Conservation (phyloP, 1,140 invertebrate species). For the Aethina tumida region DNA sequence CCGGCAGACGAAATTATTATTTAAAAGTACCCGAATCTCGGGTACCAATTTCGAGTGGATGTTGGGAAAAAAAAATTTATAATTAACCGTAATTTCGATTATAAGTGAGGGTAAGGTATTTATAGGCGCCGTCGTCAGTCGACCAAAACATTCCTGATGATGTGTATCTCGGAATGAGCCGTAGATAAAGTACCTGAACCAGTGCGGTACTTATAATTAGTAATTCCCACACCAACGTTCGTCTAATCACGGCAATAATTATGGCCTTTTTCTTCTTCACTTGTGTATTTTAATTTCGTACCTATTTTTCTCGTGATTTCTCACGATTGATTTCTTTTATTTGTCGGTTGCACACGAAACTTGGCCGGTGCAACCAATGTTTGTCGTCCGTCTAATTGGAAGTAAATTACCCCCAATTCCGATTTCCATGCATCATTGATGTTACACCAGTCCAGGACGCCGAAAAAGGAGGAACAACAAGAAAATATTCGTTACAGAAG, state of each 20-base stretch:
- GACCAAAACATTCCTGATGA: constrained; percentile 11
- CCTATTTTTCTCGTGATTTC: constrained; percentile 24
- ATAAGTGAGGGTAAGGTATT: constrained; percentile 25
- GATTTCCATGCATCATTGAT: too few species aligned
- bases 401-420: too few species aligned
- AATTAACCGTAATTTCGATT: constrained; percentile 32
- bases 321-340: constrained; percentile 18
- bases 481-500: constrained; percentile 16
- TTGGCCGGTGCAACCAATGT: too few species aligned
- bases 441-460: too few species aligned
- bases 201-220: constrained; percentile 28
- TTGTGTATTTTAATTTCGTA: constrained; percentile 14
- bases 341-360: constrained; percentile 6
- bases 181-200: constrained; percentile 18
- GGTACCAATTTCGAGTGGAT: constrained; percentile 15
- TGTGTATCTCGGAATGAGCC: not conserved
- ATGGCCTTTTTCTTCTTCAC: constrained; percentile 25
- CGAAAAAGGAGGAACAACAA: too few species aligned
- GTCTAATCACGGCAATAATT: constrained; percentile 29
- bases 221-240: constrained; percentile 26
- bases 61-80: constrained; percentile 25
- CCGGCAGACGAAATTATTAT: constrained; percentile 8
- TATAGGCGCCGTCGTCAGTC: constrained; percentile 10
- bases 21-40: constrained; percentile 10
- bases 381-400: too few species aligned